These are phyloP conservation scores for Heterotis niloticus DNA, from an alignment of 2,113 vertebrate species.

Conservation along the genomic window DNA sequence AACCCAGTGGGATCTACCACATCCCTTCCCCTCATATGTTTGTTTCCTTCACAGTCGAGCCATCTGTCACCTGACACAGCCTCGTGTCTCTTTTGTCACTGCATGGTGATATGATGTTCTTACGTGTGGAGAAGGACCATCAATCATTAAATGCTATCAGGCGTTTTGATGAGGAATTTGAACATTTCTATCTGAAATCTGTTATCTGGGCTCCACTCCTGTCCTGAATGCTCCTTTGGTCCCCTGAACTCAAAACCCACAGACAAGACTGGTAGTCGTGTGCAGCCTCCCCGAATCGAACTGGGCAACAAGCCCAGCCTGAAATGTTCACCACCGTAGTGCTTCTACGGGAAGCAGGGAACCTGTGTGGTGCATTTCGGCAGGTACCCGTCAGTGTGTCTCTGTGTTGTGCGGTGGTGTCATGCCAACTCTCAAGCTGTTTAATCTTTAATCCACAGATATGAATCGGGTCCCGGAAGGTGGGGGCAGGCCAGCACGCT, in stretches of 20 bases:
- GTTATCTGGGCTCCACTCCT: background rate
- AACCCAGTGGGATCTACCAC: too few relatives aligned
- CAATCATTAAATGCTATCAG: background rate
- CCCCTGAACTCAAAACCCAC: too few relatives aligned
- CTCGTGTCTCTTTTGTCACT: background rate
- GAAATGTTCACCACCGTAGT: background rate
- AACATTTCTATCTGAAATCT: background rate
- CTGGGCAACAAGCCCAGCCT: background rate
- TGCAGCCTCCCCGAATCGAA: background rate
- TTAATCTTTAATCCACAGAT: slow-evolving; percentile 74
- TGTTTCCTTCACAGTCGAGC: background rate
- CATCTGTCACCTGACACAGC: background rate
- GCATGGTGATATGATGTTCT: background rate
- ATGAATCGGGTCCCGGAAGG: slow-evolving; percentile 85
- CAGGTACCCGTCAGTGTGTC: background rate
- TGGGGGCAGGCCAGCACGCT: slow-evolving; percentile 81
- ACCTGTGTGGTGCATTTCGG: slow-evolving; percentile 37
- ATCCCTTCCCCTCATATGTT: background rate
- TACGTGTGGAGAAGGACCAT: background rate
- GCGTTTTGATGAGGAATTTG: background rate
- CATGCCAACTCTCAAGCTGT: slow-evolving; percentile 37
- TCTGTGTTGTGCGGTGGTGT: background rate
- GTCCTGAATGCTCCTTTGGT: background rate
- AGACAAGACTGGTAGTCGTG: too few relatives aligned
- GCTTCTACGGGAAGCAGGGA: background rate